phyloP scores from a whole-genome alignment of 2,113 vertebrate species.

The Chlamydotis undulata region DNA sequence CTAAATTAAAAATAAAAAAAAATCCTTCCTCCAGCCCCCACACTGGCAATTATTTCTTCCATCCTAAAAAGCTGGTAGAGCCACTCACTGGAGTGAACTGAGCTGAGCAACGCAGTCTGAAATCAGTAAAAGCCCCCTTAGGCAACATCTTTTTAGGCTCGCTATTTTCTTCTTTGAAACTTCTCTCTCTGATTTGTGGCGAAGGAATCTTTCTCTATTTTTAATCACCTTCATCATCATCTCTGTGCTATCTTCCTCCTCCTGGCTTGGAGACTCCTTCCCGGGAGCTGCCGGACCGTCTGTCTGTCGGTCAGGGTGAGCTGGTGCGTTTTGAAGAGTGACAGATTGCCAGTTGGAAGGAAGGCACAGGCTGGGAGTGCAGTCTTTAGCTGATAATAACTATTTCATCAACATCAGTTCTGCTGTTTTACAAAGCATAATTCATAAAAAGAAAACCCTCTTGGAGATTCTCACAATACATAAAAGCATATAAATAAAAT shows the following conservation, averaged over 20 bases:
- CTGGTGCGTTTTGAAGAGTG: conserved; percentile 34
- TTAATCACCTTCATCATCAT: conserved; percentile 37
- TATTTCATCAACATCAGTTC: conserved; percentile 57
- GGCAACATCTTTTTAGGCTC: conserved; percentile 53
- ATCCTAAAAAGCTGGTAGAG: conserved; percentile 29
- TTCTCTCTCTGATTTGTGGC: neutral
- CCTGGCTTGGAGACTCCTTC: neutral
- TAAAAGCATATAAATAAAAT: conserved; percentile 76
- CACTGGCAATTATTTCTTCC: conserved; percentile 37
- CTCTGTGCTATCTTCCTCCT: neutral
- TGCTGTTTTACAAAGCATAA: conserved; percentile 64
- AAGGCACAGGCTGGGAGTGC: conserved; percentile 25
- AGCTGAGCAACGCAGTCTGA: conserved; percentile 40
- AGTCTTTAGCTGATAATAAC: conserved; percentile 54
- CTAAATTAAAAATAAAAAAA: conserved; percentile 19
- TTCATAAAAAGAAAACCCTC: conserved; percentile 65
- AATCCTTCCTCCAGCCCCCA: neutral
- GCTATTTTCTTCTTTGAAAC: conserved; percentile 21
- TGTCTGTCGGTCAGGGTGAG: conserved; percentile 18
- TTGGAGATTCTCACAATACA: conserved; percentile 62
- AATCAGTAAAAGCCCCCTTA: conserved; percentile 65
- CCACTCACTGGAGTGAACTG: conserved; percentile 38
- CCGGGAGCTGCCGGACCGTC: neutral
- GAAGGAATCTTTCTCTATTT: conserved; percentile 50
- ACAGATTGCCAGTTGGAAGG: conserved; percentile 50